Evolutionary conservation across 1,140 invertebrate species (phyloP), one percentile per base, ranked within the genome.

Genomic region (Glossosoma conforme): DNA sequence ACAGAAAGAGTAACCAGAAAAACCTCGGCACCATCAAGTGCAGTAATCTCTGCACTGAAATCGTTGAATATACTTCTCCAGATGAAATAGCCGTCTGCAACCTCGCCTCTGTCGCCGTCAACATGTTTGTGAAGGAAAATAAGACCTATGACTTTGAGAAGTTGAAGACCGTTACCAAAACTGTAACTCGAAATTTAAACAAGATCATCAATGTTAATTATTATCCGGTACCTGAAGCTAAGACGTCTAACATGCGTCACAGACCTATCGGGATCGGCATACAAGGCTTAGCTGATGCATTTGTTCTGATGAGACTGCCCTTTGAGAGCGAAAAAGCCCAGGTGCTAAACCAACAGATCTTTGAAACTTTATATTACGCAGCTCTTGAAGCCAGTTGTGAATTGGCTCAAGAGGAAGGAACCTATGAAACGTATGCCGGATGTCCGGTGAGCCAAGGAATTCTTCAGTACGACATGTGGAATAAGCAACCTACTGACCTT

Each of bases 51-150:
- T 99, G 96, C 66, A 98, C 97, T 1, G 97, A 99, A 80, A 93
- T 99, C 63, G 82, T 99, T 1, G 86, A 98, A 69, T 98, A 97
- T 66, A 89, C 86, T 10, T 84, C 88, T 28, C 75, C 84, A 2
- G 91, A 97, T 71, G 96, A 98, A 80, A 84, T 98, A 22, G 97
- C 96, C 19, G 97, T 98, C 0, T 99, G 97, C 70, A 99, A 98
- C 77, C 79, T 99, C 62, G 97, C 96, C 1, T 99, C 97, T 0
- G 89, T 99, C 58, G 95, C 97, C n/a, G 74, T 99, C 0, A 97
- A 96, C 65, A 92, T 91, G 84, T 99, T 92, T 76, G 91, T 99
- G 0, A 85, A 84, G 51, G 62, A 80, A 2, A 79, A 85, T 40
- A 84, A 82, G 62, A 85, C 78, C 0, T 99, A 86, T 65, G 90